phyloP scores from a whole-genome alignment of 2,888 invertebrate species.

The Ganaspis brasiliensis region DNA sequence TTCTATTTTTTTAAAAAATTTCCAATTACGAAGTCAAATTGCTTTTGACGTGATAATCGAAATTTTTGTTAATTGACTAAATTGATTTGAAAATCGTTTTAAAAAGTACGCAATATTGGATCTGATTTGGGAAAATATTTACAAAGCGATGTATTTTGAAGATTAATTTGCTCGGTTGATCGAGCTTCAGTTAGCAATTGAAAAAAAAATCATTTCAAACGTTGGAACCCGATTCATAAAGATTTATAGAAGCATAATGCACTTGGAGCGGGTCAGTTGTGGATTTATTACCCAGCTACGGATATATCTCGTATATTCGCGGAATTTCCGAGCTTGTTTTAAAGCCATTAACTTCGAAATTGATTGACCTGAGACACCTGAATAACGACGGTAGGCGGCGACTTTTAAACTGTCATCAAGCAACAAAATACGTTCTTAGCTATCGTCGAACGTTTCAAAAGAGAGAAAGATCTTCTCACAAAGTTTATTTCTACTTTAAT shows the following conservation, averaged over 20 bases:
- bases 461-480: constrained; percentile 2
- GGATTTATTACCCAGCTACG: constrained; percentile 25
- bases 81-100: not conserved
- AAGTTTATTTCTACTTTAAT: too few relatives aligned
- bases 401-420: constrained; percentile 36
- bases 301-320: constrained; percentile 27
- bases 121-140: not conserved
- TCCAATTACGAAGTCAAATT: not conserved
- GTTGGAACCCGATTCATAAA: constrained; percentile 2
- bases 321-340: constrained; percentile 36
- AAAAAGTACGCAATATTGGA: not conserved
- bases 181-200: not conserved
- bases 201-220: constrained; percentile 21
- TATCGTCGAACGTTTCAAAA: constrained; percentile 16
- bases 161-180: constrained; percentile 21
- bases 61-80: not conserved
- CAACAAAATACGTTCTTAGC: constrained; percentile 35
- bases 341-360: constrained; percentile 45
- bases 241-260: constrained; percentile 30
- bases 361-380: constrained; percentile 48
- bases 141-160: not conserved
- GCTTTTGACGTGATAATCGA: not conserved
- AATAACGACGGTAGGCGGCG: constrained; percentile 44
- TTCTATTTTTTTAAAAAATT: not conserved
- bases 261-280: constrained; percentile 25